Percentiles rank a stretch among this genome's conserved stretches.
Evolutionary conservation across 2,113 vertebrate species (phyloP).

Genomic region (Triplophysa rosa): DNA sequence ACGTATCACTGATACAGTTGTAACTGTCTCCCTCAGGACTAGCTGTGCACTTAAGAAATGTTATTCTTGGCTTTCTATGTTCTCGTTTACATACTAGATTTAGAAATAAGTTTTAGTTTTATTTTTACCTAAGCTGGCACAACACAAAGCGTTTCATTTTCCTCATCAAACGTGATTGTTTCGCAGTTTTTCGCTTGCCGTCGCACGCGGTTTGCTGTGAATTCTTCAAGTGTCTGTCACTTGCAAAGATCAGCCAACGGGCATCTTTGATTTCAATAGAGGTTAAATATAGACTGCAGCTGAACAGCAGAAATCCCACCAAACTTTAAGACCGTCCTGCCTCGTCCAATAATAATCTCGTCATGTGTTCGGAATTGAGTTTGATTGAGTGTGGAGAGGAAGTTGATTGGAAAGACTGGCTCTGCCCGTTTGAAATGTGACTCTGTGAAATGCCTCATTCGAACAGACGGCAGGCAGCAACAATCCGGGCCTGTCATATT

Average conservation of each 20-base stretch:
- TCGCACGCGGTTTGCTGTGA: neutral
- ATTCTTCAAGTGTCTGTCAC: conserved; percentile 22
- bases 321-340: conserved; percentile 1
- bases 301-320: neutral
- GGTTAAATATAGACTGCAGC: conserved; percentile 35
- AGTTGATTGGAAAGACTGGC: conserved; percentile 20
- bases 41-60: neutral
- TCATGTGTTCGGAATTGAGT: conserved; percentile 24
- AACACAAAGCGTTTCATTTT: neutral
- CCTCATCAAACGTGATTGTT: neutral
- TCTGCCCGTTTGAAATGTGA: conserved; percentile 7
- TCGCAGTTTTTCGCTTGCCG: neutral
- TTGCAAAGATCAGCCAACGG: neutral
- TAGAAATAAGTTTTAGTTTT: neutral
- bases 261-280: conserved; percentile 1
- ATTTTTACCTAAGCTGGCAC: neutral
- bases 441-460: conserved; percentile 35
- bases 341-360: conserved; percentile 6
- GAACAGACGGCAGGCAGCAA: conserved; percentile 32
- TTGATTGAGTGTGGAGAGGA: conserved; percentile 19
- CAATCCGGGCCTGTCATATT: conserved; percentile 33
- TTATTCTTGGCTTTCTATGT: conserved; percentile 19
- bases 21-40: conserved; percentile 12
- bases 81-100: conserved; percentile 10
- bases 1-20: conserved; percentile 1